A percentile compares a stretch with the other conserved stretches of the same genome.
phyloP scores from a whole-genome alignment of 2,113 vertebrate species.

The Pionites leucogaster region DNA sequence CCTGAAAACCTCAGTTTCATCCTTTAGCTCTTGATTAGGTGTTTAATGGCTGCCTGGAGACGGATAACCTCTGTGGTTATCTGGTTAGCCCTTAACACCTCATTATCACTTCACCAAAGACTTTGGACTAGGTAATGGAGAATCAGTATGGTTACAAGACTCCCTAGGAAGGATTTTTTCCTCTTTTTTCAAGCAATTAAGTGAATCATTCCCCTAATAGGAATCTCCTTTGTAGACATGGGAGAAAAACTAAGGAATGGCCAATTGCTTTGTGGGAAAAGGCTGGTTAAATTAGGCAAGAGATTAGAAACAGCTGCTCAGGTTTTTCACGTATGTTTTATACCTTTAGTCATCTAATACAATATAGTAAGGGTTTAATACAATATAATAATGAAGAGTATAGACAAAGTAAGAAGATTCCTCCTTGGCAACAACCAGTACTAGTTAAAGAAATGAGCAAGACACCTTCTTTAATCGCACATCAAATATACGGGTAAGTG shows the following conservation, averaged over 20 bases:
- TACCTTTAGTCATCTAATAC: neutral
- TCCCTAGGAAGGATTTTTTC: conserved; percentile 22
- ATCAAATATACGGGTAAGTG: neutral
- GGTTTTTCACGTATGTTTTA: neutral
- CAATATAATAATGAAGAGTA: neutral
- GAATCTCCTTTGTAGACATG: conserved; percentile 12
- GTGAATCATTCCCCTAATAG: conserved; percentile 53
- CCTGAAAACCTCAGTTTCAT: conserved; percentile 68
- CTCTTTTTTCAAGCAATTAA: conserved; percentile 33
- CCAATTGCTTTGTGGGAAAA: neutral
- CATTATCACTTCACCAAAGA: conserved; percentile 68
- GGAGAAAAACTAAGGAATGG: conserved; percentile 9
- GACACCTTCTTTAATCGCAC: neutral
- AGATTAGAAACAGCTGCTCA: neutral
- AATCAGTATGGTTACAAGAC: conserved; percentile 58
- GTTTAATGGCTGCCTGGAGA: conserved; percentile 65
- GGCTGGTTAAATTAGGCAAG: neutral
- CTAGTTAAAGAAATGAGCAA: neutral
- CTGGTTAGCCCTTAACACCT: conserved; percentile 67
- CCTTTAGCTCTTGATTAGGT: conserved; percentile 70
- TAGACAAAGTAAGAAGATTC: neutral
- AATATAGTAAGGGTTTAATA: neutral
- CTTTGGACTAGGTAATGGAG: conserved; percentile 47
- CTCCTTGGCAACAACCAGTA: neutral
- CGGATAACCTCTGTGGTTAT: conserved; percentile 63